phyloP scores from a whole-genome alignment of 2,888 invertebrate genomes.

The Andrena flavipes region DNA sequence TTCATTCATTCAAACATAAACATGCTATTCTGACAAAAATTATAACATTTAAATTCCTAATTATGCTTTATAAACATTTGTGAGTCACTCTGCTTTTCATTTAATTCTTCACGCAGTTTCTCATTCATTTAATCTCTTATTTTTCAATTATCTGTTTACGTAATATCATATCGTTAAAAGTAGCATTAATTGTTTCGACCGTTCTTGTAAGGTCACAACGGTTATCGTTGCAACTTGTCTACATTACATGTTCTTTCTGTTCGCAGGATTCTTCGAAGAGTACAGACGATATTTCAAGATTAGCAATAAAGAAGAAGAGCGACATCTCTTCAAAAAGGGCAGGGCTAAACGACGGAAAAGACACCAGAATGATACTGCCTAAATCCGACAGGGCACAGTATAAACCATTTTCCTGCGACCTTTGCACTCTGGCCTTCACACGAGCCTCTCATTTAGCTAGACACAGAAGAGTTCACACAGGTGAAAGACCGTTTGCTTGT shows the following conservation, averaged over 20 bases:
- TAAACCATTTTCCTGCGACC: slow-evolving; percentile 82
- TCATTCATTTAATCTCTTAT: neutral
- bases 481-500: slow-evolving; percentile 90
- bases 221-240: neutral
- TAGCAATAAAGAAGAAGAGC: slow-evolving; percentile 51
- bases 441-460: slow-evolving; percentile 89
- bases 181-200: neutral
- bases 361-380: slow-evolving; percentile 44
- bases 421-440: slow-evolving; percentile 86
- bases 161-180: neutral
- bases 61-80: neutral
- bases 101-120: too few species aligned
- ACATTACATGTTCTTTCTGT: neutral
- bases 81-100: too few species aligned
- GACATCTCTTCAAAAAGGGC: slow-evolving; percentile 56
- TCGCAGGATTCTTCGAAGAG: slow-evolving; percentile 73
- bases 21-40: neutral
- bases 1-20: neutral
- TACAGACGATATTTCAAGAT: slow-evolving; percentile 60
- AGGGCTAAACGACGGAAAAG: slow-evolving; percentile 60
- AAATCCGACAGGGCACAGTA: slow-evolving; percentile 78
- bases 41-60: neutral
- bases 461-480: slow-evolving; percentile 90
- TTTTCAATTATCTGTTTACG: neutral
- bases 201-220: slow-evolving; percentile 55